A percentile compares a stretch with the other conserved stretches of the same genome.
phyloP scores from a whole-genome alignment of 2,797 vertebrate genomes.

The Sebastiscus tertius region DNA sequence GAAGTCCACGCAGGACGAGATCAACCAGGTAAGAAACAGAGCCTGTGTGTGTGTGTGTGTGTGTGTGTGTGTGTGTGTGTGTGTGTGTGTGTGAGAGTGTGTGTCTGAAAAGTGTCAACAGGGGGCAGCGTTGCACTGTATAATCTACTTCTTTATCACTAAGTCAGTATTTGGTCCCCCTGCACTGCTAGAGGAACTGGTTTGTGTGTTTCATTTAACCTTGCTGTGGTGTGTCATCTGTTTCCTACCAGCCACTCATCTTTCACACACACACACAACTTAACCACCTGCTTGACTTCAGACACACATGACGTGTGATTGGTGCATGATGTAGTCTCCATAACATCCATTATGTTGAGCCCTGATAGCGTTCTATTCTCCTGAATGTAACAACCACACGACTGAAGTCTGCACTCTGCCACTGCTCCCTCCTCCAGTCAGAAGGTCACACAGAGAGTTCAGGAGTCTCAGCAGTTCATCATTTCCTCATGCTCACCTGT shows the following conservation, averaged over 20 bases:
- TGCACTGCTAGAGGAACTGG: slow-evolving; percentile 16
- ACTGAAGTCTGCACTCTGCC: not conserved
- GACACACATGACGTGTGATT: not conserved
- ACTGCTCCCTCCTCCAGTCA: not conserved
- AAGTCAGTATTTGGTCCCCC: not conserved
- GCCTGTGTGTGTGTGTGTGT: not conserved
- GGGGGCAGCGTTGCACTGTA: slow-evolving; percentile 19
- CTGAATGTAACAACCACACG: not conserved
- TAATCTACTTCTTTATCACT: not conserved
- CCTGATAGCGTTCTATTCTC: not conserved
- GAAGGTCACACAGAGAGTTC: not conserved
- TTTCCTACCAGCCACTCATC: not conserved
- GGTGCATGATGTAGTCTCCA: no score
- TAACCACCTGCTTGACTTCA: not conserved
- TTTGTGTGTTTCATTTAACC: not conserved
- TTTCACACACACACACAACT: not conserved
- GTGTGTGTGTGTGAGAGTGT: not conserved
- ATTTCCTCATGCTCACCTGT: slow-evolving; percentile 36
- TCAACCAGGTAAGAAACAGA: slow-evolving; percentile 89
- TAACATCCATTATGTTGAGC: not conserved
- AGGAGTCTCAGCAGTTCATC: slow-evolving; percentile 8
- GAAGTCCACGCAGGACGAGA: slow-evolving; percentile 96
- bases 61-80: not conserved
- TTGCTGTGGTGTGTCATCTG: not conserved
- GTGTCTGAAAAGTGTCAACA: slow-evolving; percentile 19